Evolutionary conservation across 2,888 invertebrate genomes (phyloP).

Genomic region (Cataglyphis rosenhaueri): DNA sequence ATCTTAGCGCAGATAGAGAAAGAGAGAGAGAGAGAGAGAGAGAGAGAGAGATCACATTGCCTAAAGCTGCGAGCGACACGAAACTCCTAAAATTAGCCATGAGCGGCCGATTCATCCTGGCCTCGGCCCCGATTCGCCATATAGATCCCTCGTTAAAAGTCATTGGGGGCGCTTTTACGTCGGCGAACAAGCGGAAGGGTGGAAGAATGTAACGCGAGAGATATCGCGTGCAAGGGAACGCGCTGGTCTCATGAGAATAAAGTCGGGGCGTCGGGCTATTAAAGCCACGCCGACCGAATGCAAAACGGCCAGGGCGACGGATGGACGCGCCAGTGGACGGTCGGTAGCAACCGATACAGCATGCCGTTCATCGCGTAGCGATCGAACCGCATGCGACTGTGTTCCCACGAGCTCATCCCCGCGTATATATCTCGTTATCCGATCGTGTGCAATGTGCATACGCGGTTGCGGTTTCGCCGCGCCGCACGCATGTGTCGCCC

Average conservation of each 20-base stretch:
- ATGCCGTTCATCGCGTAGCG: constrained; percentile 34
- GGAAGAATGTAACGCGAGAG: constrained; percentile 29
- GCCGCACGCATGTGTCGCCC: constrained; percentile 27
- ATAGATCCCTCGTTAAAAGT: constrained; percentile 48
- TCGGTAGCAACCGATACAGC: constrained; percentile 21
- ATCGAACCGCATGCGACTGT: constrained; percentile 51
- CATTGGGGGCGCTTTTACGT: constrained; percentile 49
- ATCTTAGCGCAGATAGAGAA: not conserved
- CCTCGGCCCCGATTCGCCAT: constrained; percentile 36
- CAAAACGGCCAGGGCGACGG: constrained; percentile 38
- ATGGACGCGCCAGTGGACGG: constrained; percentile 16
- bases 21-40: not conserved
- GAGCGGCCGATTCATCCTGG: constrained; percentile 36
- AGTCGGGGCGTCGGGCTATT: constrained; percentile 35
- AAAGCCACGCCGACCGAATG: constrained; percentile 34
- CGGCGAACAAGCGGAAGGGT: not conserved
- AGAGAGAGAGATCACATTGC: constrained; percentile 17
- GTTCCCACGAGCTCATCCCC: constrained; percentile 48
- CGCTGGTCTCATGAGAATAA: constrained; percentile 48
- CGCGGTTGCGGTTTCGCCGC: constrained; percentile 44
- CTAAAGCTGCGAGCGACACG: constrained; percentile 9
- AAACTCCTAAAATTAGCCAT: constrained; percentile 40
- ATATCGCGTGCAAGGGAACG: constrained; percentile 47
- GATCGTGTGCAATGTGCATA: constrained; percentile 47
- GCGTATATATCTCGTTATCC: constrained; percentile 22